Evolutionary conservation across 2,888 invertebrate genomes (phyloP).

Genomic region (Stenodera caucasica): DNA sequence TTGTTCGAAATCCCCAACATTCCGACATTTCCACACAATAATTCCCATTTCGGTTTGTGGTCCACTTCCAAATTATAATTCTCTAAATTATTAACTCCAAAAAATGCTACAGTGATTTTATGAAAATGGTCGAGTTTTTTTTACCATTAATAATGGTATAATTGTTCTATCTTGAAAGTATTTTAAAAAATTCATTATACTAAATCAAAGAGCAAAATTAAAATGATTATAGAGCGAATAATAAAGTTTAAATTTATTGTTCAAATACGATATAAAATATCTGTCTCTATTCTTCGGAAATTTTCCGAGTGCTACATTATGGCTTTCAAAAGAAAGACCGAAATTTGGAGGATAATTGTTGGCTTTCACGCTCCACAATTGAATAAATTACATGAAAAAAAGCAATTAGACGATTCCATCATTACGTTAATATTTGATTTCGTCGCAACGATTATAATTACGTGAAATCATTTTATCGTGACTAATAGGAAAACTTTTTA

Average conservation of each 20-base stretch:
- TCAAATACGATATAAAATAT: neutral
- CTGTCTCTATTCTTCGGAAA: neutral
- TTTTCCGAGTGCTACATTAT: neutral
- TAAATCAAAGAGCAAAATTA: neutral
- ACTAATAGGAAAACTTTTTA: neutral
- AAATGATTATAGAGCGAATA: neutral
- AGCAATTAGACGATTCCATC: slow-evolving; percentile 6
- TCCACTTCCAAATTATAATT: slow-evolving; percentile 16
- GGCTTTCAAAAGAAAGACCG: neutral
- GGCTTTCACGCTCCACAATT: neutral
- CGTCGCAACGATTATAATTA: slow-evolving; percentile 18
- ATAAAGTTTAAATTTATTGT: neutral
- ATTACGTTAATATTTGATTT: slow-evolving; percentile 21
- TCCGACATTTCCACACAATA: slow-evolving; percentile 20
- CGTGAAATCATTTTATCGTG: slow-evolving; percentile 12
- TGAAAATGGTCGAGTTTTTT: neutral
- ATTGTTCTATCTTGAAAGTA: neutral
- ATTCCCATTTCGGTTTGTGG: slow-evolving; percentile 26
- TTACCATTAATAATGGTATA: neutral
- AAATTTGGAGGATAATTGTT: neutral
- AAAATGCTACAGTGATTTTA: slow-evolving; percentile 17
- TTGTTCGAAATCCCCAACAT: neutral
- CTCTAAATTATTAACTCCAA: slow-evolving; percentile 20
- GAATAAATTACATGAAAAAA: neutral
- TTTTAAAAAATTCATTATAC: neutral